A percentile compares a stretch with the other conserved stretches of the same genome.
Conservation (phyloP, 2,797 vertebrate species). For the Tenualosa ilisha region DNA sequence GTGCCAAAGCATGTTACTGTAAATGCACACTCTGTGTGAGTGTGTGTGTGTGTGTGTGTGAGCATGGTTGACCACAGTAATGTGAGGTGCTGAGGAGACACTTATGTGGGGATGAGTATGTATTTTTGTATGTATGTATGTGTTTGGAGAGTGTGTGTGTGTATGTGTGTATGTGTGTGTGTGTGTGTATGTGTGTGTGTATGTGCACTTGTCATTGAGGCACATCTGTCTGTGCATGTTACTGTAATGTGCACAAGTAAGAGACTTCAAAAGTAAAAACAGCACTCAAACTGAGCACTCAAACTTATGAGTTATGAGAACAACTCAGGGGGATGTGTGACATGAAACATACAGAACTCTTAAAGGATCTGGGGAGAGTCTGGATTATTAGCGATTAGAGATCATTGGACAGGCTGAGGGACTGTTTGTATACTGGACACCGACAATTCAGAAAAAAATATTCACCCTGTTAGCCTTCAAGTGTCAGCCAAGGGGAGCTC, state of each 20-base stretch:
- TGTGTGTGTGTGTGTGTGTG: background rate
- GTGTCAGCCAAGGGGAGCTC: background rate
- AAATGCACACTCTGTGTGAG: background rate
- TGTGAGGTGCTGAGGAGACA: too few relatives aligned
- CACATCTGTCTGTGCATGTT: too few relatives aligned
- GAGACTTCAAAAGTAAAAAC: too few relatives aligned
- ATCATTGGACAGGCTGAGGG: background rate
- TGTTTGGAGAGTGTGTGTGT: background rate
- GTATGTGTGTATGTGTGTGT: background rate
- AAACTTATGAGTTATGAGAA: too few relatives aligned
- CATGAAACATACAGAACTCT: background rate
- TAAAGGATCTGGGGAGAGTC: background rate
- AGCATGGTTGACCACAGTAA: too few relatives aligned
- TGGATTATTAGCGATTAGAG: background rate
- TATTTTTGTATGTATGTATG: constrained; percentile 10
- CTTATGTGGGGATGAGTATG: background rate
- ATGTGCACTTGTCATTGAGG: too few relatives aligned
- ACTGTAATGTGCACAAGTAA: too few relatives aligned
- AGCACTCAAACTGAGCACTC: background rate
- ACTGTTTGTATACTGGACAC: background rate
- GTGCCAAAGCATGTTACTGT: constrained; percentile 45
- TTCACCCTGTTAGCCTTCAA: background rate
- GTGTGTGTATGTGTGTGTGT: too few relatives aligned
- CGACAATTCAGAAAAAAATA: background rate
- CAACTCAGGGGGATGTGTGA: background rate